Percentiles rank a stretch among this genome's conserved stretches.
Conservation (phyloP, 2,888 invertebrate genomes). For the Caenorhabditis afra region DNA sequence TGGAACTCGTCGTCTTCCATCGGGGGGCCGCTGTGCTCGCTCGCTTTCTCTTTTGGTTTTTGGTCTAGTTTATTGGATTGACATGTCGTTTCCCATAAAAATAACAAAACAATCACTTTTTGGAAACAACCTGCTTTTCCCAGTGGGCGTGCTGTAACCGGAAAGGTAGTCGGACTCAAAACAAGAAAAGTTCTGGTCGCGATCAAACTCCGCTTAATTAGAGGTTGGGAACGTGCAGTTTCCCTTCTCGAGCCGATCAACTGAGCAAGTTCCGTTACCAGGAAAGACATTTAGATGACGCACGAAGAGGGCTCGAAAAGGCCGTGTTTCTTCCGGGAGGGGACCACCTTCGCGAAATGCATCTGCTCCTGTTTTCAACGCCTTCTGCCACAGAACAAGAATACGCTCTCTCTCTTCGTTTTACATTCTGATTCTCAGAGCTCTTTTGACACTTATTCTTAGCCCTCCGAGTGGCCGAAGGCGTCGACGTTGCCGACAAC, state of each 20-base stretch:
- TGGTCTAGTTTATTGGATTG: conserved; percentile 23
- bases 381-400: no score
- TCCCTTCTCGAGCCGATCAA: conserved; percentile 6
- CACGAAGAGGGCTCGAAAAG: no score
- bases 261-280: background rate
- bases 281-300: no score
- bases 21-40: conserved; percentile 2
- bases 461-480: no score
- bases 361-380: no score
- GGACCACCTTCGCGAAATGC: background rate
- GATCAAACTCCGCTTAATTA: background rate
- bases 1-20: conserved; percentile 24
- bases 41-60: background rate
- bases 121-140: background rate
- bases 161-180: no score
- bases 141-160: background rate
- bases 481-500: no score
- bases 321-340: background rate
- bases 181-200: no score
- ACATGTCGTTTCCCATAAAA: background rate
- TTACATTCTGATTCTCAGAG: no score
- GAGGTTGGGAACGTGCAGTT: background rate
- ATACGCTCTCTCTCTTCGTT: no score
- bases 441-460: no score
- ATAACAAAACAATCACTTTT: conserved; percentile 9